Conservation (phyloP, 2,888 invertebrate species). For the Lutraria lutraria region DNA sequence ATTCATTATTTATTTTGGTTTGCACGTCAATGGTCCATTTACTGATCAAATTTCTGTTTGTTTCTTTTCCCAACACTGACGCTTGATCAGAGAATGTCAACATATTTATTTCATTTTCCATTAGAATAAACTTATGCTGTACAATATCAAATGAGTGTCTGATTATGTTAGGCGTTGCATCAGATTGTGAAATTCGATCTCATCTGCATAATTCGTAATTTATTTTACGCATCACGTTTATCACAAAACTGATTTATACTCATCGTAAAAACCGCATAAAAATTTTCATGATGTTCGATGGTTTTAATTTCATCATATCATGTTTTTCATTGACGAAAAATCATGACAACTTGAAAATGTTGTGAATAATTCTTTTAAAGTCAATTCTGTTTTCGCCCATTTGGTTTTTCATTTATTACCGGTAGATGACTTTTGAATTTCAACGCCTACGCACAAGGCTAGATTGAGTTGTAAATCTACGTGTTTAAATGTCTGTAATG, state of each 20-base stretch:
- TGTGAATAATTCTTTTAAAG: not conserved
- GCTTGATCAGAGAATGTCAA: too few species aligned
- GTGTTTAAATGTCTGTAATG: not conserved
- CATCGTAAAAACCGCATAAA: not conserved
- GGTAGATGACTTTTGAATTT: not conserved
- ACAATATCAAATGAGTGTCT: not conserved
- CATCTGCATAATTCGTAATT: not conserved
- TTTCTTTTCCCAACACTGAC: too few species aligned
- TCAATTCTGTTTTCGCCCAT: not conserved
- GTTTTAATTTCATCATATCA: not conserved
- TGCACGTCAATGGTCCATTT: too few species aligned
- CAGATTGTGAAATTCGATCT: not conserved
- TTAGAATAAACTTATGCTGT: too few species aligned
- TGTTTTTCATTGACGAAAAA: not conserved
- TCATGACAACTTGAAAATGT: not conserved
- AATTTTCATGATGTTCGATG: not conserved
- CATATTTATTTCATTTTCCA: too few species aligned
- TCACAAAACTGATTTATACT: too few species aligned
- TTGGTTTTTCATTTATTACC: not conserved
- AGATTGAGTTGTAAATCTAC: not conserved
- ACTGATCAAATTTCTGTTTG: too few species aligned
- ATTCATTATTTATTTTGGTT: too few species aligned
- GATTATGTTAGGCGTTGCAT: not conserved
- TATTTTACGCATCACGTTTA: not conserved
- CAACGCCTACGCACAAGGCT: slow-evolving; percentile 4